These are phyloP conservation scores for Tympanuchus pallidicinctus DNA, from an alignment of 2,113 vertebrate species.

Conservation along the genomic window DNA sequence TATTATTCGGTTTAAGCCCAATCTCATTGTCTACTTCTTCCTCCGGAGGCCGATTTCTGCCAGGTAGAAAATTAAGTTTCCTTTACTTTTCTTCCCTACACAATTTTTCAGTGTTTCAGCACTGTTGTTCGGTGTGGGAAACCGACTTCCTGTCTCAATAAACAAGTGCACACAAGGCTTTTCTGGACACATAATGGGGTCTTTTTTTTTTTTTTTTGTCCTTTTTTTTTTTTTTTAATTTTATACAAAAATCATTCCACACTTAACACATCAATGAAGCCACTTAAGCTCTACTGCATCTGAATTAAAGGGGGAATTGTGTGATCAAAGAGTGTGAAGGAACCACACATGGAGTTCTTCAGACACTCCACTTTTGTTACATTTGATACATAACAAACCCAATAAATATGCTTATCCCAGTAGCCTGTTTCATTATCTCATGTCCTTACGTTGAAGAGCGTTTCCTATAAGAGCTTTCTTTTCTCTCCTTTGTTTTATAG, in stretches of 20 bases:
- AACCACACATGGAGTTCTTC: slow-evolving; percentile 90
- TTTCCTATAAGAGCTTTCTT: slow-evolving; percentile 57
- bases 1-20: slow-evolving; percentile 69
- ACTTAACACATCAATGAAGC: slow-evolving; percentile 92
- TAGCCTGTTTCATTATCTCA: slow-evolving; percentile 79
- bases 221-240: slow-evolving; percentile 73
- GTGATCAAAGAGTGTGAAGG: slow-evolving; percentile 90
- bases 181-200: slow-evolving; percentile 80
- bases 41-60: slow-evolving; percentile 77
- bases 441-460: slow-evolving; percentile 70
- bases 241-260: slow-evolving; percentile 89
- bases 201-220: background rate
- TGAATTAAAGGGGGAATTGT: slow-evolving; percentile 90
- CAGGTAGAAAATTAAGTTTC: slow-evolving; percentile 87
- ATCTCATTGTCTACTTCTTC: slow-evolving; percentile 76
- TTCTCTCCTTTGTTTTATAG: slow-evolving; percentile 9
- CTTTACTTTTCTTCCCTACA: slow-evolving; percentile 74
- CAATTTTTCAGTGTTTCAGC: slow-evolving; percentile 80
- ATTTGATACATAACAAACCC: slow-evolving; percentile 83
- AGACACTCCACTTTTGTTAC: slow-evolving; percentile 83
- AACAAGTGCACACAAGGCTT: slow-evolving; percentile 80
- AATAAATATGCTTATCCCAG: slow-evolving; percentile 84
- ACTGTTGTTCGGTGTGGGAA: slow-evolving; percentile 90
- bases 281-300: slow-evolving; percentile 88
- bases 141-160: slow-evolving; percentile 88